A percentile compares a stretch with the other conserved stretches of the same genome.
Evolutionary conservation across 2,113 vertebrate genomes (phyloP).

Genomic region (Colius striatus): DNA sequence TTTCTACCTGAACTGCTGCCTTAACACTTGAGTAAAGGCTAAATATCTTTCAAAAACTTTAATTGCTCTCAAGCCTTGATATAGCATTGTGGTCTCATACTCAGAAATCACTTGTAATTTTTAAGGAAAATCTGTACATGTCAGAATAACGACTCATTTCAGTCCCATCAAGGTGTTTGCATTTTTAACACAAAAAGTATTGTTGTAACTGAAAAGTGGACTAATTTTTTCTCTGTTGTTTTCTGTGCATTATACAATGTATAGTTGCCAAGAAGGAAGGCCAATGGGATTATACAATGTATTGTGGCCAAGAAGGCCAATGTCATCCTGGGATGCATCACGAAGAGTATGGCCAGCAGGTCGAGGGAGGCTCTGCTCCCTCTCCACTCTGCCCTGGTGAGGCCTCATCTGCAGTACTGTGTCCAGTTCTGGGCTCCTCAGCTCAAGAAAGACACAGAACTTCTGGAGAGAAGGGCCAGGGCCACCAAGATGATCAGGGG

Average conservation of each 20-base stretch:
- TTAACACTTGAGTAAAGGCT: not conserved
- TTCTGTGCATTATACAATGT: not conserved
- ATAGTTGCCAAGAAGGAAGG: too few species aligned
- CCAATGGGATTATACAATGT: too few species aligned
- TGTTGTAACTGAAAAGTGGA: not conserved
- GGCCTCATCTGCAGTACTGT: too few species aligned
- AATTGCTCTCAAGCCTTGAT: not conserved
- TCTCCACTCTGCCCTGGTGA: too few species aligned
- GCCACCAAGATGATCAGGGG: too few species aligned
- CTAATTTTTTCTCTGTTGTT: not conserved
- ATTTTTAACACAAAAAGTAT: not conserved
- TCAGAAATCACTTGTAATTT: not conserved
- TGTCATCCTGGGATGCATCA: too few species aligned
- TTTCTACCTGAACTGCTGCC: not conserved
- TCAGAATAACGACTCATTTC: not conserved
- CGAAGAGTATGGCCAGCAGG: too few species aligned
- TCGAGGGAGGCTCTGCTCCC: too few species aligned
- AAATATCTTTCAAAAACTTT: not conserved
- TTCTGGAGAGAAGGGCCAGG: too few species aligned
- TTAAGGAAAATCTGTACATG: not conserved
- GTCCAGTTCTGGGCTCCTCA: too few species aligned
- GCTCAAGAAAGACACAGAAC: too few species aligned
- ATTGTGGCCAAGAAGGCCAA: too few species aligned
- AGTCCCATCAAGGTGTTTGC: not conserved
- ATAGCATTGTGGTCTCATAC: not conserved